Conservation (phyloP, 2,888 invertebrate genomes). For the Nasonia oneida region DNA sequence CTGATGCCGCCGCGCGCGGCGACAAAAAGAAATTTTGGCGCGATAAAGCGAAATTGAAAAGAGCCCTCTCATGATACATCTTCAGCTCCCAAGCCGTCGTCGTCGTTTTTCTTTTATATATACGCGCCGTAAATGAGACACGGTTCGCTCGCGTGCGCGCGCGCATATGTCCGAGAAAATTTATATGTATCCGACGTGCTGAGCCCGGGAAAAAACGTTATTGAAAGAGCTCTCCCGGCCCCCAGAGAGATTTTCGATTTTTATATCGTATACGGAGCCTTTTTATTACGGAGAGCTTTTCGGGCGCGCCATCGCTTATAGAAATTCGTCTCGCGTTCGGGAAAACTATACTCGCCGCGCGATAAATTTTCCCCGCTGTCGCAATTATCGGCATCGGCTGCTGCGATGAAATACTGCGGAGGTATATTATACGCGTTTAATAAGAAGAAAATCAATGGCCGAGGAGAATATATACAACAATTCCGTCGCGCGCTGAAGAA, state of each 20-base stretch:
- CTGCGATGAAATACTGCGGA: too few relatives aligned
- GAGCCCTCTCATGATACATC: slow-evolving; percentile 36
- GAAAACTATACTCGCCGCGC: too few relatives aligned
- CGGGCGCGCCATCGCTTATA: not conserved
- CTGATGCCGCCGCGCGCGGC: not conserved
- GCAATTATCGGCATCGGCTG: too few relatives aligned
- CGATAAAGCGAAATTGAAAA: slow-evolving; percentile 60
- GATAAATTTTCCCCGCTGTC: too few relatives aligned
- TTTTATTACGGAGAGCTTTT: slow-evolving; percentile 12
- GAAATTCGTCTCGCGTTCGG: too few relatives aligned
- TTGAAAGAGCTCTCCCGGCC: slow-evolving; percentile 25
- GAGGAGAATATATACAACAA: slow-evolving; percentile 45
- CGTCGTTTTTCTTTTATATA: not conserved
- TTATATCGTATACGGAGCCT: slow-evolving; percentile 5
- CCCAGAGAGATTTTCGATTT: slow-evolving; percentile 41
- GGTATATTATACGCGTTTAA: too few relatives aligned
- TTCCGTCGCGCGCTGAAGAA: not conserved
- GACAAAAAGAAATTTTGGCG: slow-evolving; percentile 51
- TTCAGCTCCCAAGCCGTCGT: not conserved
- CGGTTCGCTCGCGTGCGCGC: too few relatives aligned
- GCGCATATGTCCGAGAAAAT: slow-evolving; percentile 25
- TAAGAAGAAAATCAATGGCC: slow-evolving; percentile 26
- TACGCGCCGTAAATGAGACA: not conserved
- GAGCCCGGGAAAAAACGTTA: slow-evolving; percentile 27
- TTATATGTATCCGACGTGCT: slow-evolving; percentile 50